Conservation (phyloP, 1,140 invertebrate genomes). For the Apocrypta bakeri region DNA sequence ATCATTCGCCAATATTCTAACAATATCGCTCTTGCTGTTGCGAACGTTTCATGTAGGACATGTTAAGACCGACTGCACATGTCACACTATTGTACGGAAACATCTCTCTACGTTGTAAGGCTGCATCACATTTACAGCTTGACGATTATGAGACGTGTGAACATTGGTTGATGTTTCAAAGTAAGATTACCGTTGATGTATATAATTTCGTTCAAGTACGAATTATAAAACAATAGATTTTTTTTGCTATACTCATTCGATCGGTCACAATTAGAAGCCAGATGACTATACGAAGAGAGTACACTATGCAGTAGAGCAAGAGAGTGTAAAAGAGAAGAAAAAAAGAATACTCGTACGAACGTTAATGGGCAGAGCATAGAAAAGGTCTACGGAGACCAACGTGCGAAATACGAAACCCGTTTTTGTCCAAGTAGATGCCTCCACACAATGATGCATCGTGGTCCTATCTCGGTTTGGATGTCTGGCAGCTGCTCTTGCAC, state of each 20-base stretch:
- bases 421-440: conserved; percentile 13
- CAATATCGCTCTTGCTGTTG: too few relatives aligned
- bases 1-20: too few relatives aligned
- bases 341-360: background rate
- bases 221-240: background rate
- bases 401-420: conserved; percentile 43
- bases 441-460: conserved; percentile 8
- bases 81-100: too few relatives aligned
- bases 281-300: too few relatives aligned
- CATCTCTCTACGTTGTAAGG: too few relatives aligned
- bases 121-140: too few relatives aligned
- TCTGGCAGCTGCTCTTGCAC: background rate
- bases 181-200: too few relatives aligned
- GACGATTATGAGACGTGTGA: too few relatives aligned
- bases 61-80: too few relatives aligned
- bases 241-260: background rate
- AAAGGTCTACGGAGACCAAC: background rate
- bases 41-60: too few relatives aligned
- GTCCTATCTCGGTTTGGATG: background rate
- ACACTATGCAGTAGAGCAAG: background rate
- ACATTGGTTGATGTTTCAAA: too few relatives aligned
- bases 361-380: background rate
- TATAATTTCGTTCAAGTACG: too few relatives aligned
- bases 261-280: background rate
- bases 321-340: background rate